These are phyloP conservation scores for Conger conger DNA, from an alignment of 2,113 vertebrate genomes.

Conservation along the genomic window DNA sequence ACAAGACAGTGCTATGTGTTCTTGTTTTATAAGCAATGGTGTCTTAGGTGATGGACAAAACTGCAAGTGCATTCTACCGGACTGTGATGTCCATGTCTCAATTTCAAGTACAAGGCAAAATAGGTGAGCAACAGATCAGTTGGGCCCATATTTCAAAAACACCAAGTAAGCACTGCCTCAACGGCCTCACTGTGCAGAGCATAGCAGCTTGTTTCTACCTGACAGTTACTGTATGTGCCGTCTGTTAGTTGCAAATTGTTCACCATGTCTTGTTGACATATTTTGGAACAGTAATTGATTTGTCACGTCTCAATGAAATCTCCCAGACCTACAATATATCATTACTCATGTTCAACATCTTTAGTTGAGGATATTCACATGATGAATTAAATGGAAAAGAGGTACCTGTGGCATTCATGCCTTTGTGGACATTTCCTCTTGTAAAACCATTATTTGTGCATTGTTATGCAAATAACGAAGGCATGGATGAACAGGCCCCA, in stretches of 20 bases:
- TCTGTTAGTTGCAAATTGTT: background rate
- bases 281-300: constrained; percentile 23
- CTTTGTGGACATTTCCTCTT: constrained; percentile 26
- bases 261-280: background rate
- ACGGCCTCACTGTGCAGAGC: background rate
- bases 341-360: constrained; percentile 27
- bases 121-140: too few species aligned
- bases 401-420: constrained; percentile 10
- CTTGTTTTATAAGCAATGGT: too few species aligned
- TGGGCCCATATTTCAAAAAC: background rate
- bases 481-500: constrained; percentile 31
- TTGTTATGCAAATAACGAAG: constrained; percentile 38
- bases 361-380: constrained; percentile 21
- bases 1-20: too few species aligned
- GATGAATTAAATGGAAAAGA: constrained; percentile 23
- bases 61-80: too few species aligned
- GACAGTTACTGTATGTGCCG: background rate
- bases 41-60: too few species aligned
- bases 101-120: too few species aligned
- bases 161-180: background rate
- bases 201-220: background rate
- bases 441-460: constrained; percentile 35
- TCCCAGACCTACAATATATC: constrained; percentile 20
- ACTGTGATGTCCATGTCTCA: too few species aligned
- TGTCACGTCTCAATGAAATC: background rate